Evolutionary conservation across 2,113 vertebrate genomes (phyloP), one percentile per base, ranked within the genome.

Genomic region (Bettongia penicillata): DNA sequence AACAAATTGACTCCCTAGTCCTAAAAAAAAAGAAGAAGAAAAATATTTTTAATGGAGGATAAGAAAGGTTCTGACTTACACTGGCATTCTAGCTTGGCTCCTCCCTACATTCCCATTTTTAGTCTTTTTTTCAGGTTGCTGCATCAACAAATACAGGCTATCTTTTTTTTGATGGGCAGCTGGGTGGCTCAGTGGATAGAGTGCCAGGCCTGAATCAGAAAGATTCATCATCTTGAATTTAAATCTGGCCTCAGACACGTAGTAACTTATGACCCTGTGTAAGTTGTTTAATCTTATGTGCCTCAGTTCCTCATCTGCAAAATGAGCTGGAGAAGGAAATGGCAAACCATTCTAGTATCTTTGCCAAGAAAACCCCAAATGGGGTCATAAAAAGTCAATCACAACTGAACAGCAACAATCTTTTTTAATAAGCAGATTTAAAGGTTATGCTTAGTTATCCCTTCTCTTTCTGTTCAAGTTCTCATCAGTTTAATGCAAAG

Each of bases 401-500:
- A 68, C 31, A 37, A 68, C 61, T 11, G 26, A 68, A 68, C 28
- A 68, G 16, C 61, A 68, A 37, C 61, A 68, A 68, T 37, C 61
- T 37, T 68, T 68, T 90, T 24, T 25, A 31, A 91, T 77, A 89
- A 92, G 0, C 22, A 89, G 22, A 90, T 90, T 68, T 94, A 47
- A 95, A 53, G 16, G 8, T 1, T 50, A 92, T 94, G n/a, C 6
- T 84, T n/a, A 23, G 68, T 84, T 53, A 11, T 53, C 26, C 4
- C 50, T 91, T 24, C 68, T 22, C 51, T 49, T 47, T 93, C 11
- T 49, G 10, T 77, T 61, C 16, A 51, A 3, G 11, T 57, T 51
- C 47, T 95, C 68, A 93, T 96, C 61, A 95, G 77, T 43, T 47
- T 93, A 94, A 91, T 25, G 3, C 61, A 51, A 90, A 68, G 47